Evolutionary conservation across 2,888 invertebrate genomes (phyloP).

Genomic region (Caradrina kadenii): DNA sequence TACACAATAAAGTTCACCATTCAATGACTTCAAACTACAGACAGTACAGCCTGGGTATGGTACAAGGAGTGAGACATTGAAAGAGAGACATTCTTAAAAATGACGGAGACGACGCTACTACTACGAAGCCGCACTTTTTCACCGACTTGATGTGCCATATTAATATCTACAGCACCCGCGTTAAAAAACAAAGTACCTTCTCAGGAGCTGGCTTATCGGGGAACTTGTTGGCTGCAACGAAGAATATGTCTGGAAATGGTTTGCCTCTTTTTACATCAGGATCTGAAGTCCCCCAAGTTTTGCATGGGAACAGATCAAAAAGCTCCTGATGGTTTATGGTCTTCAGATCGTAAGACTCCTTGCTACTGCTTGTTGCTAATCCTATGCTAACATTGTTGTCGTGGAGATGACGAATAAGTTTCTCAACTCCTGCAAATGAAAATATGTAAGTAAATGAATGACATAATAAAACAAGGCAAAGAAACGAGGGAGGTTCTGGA

Average conservation of each 20-base stretch:
- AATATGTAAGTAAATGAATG: background rate
- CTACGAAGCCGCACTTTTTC: background rate
- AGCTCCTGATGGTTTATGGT: slow-evolving; percentile 92
- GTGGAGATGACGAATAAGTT: slow-evolving; percentile 93
- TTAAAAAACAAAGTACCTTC: slow-evolving; percentile 76
- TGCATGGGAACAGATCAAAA: slow-evolving; percentile 92
- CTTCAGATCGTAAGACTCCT: slow-evolving; percentile 93
- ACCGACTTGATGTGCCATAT: background rate
- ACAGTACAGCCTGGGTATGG: too few relatives aligned
- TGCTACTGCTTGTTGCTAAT: slow-evolving; percentile 96
- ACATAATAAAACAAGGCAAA: background rate
- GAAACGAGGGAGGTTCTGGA: background rate
- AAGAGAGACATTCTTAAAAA: too few relatives aligned
- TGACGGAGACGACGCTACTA: background rate
- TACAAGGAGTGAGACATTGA: too few relatives aligned
- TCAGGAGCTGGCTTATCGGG: slow-evolving; percentile 91
- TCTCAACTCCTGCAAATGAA: slow-evolving; percentile 92
- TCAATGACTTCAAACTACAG: too few relatives aligned
- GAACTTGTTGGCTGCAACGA: slow-evolving; percentile 94
- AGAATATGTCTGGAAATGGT: slow-evolving; percentile 96
- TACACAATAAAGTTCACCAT: too few relatives aligned
- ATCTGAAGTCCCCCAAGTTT: slow-evolving; percentile 95
- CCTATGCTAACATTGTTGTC: slow-evolving; percentile 94
- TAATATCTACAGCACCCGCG: too few relatives aligned
- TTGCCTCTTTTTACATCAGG: slow-evolving; percentile 96